These are phyloP conservation scores for Drosophila mettleri DNA, from an alignment of 2,888 invertebrate genomes.

Conservation along the genomic window DNA sequence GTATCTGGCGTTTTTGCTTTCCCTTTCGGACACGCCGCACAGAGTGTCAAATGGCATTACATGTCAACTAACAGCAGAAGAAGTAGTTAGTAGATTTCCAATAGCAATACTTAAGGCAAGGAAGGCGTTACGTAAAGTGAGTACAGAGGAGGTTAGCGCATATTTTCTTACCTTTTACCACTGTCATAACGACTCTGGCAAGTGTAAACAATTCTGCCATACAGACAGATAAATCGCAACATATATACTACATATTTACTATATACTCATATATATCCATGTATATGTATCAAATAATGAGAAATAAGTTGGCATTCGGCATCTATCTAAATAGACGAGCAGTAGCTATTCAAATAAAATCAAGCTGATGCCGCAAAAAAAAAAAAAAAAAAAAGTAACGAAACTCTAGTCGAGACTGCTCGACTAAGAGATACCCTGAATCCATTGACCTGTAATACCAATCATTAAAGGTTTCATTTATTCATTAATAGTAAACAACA, in stretches of 20 bases:
- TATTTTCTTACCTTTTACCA: constrained; percentile 63
- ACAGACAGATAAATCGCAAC: constrained; percentile 6
- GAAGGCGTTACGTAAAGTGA: background rate
- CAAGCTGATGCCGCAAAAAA: constrained; percentile 20
- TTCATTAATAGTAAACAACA: too few relatives aligned
- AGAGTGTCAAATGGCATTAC: constrained; percentile 76
- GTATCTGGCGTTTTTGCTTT: constrained; percentile 52
- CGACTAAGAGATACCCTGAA: too few relatives aligned
- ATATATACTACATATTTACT: background rate
- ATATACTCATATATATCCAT: background rate
- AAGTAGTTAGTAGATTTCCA: constrained; percentile 60
- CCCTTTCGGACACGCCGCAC: constrained; percentile 50
- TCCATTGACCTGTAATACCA: too few relatives aligned
- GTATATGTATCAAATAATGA: constrained; percentile 7
- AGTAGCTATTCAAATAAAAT: constrained; percentile 48
- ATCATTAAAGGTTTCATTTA: too few relatives aligned
- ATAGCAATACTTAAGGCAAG: constrained; percentile 6
- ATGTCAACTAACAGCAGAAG: constrained; percentile 66
- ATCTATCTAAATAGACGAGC: constrained; percentile 45
- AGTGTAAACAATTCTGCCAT: constrained; percentile 58
- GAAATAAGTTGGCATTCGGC: constrained; percentile 37
- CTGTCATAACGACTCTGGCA: constrained; percentile 54
- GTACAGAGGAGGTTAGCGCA: constrained; percentile 38
- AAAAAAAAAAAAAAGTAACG: constrained; percentile 12
- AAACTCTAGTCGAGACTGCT: too few relatives aligned